phyloP scores from a whole-genome alignment of 2,888 invertebrate species.

The Rhingia campestris region DNA sequence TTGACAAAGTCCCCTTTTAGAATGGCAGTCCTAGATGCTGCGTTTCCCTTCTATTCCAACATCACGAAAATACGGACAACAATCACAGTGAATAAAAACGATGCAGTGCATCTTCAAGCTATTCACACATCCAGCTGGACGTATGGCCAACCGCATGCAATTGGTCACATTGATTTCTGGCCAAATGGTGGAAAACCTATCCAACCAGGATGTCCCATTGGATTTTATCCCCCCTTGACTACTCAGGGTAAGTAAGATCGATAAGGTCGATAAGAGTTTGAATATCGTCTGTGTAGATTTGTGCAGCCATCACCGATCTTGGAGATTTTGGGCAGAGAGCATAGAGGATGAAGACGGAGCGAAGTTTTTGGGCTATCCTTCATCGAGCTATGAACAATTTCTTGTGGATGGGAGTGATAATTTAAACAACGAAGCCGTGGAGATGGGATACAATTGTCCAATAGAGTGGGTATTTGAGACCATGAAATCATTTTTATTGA shows the following conservation, averaged over 20 bases:
- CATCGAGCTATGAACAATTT: constrained; percentile 16
- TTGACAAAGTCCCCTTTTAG: constrained; percentile 14
- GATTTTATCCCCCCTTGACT: constrained; percentile 43
- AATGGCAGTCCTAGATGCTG: constrained; percentile 49
- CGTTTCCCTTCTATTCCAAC: constrained; percentile 48
- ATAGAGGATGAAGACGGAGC: constrained; percentile 29
- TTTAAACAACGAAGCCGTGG: constrained; percentile 24
- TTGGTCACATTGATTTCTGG: constrained; percentile 61
- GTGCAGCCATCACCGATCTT: constrained; percentile 63
- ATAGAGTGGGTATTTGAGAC: constrained; percentile 14
- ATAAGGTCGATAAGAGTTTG: not conserved
- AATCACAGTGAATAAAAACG: too few relatives aligned
- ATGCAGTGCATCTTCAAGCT: constrained; percentile 16
- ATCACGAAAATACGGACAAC: too few relatives aligned
- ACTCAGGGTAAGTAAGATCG: constrained; percentile 24
- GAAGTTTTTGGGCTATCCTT: constrained; percentile 37
- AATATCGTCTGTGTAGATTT: constrained; percentile 19
- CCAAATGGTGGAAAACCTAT: constrained; percentile 56
- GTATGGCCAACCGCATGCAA: constrained; percentile 27
- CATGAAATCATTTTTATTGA: not conserved
- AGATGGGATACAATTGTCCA: constrained; percentile 59
- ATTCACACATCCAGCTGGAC: constrained; percentile 57
- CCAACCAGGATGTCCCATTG: constrained; percentile 57
- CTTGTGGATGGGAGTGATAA: constrained; percentile 9
- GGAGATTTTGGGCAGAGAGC: constrained; percentile 60